Base-by-base conservation (phyloP, 2,888 invertebrate genomes). In the Caenorhabditis sulstoni region DNA sequence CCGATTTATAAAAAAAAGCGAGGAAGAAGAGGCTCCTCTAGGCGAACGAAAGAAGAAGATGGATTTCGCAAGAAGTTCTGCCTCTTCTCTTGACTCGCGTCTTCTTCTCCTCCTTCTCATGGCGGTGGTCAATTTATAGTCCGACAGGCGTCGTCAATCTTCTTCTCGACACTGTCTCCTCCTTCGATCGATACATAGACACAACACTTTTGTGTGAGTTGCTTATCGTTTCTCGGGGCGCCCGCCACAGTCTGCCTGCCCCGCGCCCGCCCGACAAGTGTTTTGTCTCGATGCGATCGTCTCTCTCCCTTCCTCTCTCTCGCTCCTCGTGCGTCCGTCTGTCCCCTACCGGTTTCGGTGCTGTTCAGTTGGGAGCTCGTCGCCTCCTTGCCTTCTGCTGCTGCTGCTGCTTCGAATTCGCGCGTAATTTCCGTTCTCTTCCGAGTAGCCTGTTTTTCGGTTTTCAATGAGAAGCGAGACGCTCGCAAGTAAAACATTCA, bases 31-130 rank as follows among this genome's bases (percentile, higher is more conserved):
- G 61, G 59, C 70, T 70, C 70, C 29, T 29, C 29, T 7, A 29
- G 7, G 29, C 18, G 49, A 44, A 45, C 20, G 61, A 62, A 58
- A 20, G 16, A 59, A 50, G 68, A 70, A 70, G 68, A 68, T 68
- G 52, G 59, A 68, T 68, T 68, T 68, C 68, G 68, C 59, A 68
- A 68, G 68, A 58, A 59, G 35, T 66, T 66, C 37, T 57, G 50
- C 49, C 37, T 53, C 61, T 11, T 39, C 45, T 45, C 55, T 50
- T 68, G 67, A 68, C 58, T 70, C 68, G 53, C 52, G 41, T 41
- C 59, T 29, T 53, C n/a, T 70, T 20, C 57, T 47, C 52, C 53
- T 20, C 23, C 62, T 70, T 44, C 53, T 20, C 23, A 53, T 70
- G 22, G 35, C 61, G 20, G 50, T 18, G 68, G 62, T 70, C 62